Conservation (phyloP, 2,888 invertebrate species). For the Buathra laborator region DNA sequence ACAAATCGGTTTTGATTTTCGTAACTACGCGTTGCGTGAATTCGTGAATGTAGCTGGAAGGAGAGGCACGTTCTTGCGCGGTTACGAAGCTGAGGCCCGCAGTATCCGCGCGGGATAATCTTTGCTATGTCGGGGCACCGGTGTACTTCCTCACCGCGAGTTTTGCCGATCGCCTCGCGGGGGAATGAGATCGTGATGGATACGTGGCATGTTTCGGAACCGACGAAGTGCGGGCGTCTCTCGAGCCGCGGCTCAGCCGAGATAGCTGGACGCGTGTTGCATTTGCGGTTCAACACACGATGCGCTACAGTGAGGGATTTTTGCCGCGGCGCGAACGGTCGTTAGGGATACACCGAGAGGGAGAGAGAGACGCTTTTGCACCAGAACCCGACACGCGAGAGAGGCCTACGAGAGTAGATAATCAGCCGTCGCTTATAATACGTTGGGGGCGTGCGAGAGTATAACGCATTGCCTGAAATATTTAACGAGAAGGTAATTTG, state of each 20-base stretch:
- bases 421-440: slow-evolving; percentile 80
- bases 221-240: slow-evolving; percentile 61
- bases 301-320: slow-evolving; percentile 33
- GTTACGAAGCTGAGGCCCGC: slow-evolving; percentile 8
- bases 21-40: not conserved
- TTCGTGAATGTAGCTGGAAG: slow-evolving; percentile 11
- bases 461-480: slow-evolving; percentile 81
- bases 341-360: slow-evolving; percentile 70
- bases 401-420: slow-evolving; percentile 75
- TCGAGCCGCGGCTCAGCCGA: slow-evolving; percentile 50
- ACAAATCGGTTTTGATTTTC: slow-evolving; percentile 29
- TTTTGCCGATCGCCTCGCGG: slow-evolving; percentile 68
- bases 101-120: slow-evolving; percentile 29
- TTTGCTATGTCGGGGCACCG: slow-evolving; percentile 12
- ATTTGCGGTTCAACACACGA: slow-evolving; percentile 41
- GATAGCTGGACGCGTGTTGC: slow-evolving; percentile 69
- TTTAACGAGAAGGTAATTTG: slow-evolving; percentile 82
- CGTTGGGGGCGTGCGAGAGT: slow-evolving; percentile 80
- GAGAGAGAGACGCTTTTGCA: slow-evolving; percentile 36
- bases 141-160: slow-evolving; percentile 46
- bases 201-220: slow-evolving; percentile 74
- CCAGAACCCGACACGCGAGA: slow-evolving; percentile 71
- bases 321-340: slow-evolving; percentile 72
- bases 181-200: slow-evolving; percentile 77
- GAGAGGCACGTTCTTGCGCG: slow-evolving; percentile 31